Evolutionary conservation across 2,797 vertebrate species (phyloP), one percentile per base, ranked within the genome.

Genomic region (Anisognathus igniventris): DNA sequence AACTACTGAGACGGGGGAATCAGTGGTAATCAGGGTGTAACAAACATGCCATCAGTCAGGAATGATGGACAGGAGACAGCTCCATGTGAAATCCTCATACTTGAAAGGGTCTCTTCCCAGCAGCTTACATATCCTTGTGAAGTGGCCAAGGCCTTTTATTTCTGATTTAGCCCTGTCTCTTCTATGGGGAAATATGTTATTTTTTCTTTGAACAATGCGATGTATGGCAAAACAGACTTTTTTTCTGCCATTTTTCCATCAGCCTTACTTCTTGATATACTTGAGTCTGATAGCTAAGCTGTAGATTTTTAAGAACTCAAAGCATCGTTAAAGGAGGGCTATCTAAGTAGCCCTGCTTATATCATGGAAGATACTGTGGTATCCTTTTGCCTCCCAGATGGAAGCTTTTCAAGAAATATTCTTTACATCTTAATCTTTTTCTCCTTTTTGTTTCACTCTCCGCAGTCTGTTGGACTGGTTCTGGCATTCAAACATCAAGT

Each of bases 311-410:
- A 44, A 54, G 83, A 73, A 53, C 23, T 53, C 10, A 56, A 40
- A 67, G 3, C 18, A 12, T 65, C 0, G 0, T 85, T 87, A 33
- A 57, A 70, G 30, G 14, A 56, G 18, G 6, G 4, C 8, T 4
- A 3, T n/a, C 22, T 73, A 42, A 62, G 25, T 62, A 79, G 17
- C 14, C 6, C 10, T 35, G 6, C 47, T 83, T 60, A 56, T 65
- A 6, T 70, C 5, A 12, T 64, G 19, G 1, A 71, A 21, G 33
- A 56, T 68, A 7, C 30, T 7, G 3, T 67, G 19, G 2, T 48
- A 13, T 77, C 19, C 3, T 74, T 83, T 86, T 54, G 14, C 21
- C 15, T 53, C 2, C 9, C 17, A 71, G 37, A 37, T 40, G 10
- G 16, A 54, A 37, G 6, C 6, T 80, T 83, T 82, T 53, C 1